Conservation (phyloP, 2,888 invertebrate genomes). For the Glaucopsyche alexis region DNA sequence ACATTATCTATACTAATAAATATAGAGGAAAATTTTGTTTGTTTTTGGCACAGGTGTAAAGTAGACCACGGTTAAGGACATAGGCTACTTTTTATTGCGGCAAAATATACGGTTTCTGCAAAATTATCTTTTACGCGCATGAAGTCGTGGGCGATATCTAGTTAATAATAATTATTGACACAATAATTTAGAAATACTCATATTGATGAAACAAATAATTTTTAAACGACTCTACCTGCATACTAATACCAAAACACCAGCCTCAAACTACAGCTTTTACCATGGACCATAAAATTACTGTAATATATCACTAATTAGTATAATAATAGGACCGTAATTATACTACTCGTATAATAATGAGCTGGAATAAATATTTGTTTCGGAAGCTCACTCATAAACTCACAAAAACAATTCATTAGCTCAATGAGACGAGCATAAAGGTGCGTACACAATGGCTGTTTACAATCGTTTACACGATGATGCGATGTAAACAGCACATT, state of each 20-base stretch:
- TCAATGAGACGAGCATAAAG: conserved; percentile 15
- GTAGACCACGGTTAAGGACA: too few species aligned
- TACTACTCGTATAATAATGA: not conserved
- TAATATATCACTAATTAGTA: not conserved
- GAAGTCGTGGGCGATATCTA: too few species aligned
- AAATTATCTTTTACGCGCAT: too few species aligned
- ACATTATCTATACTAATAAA: too few species aligned
- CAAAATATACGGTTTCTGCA: too few species aligned
- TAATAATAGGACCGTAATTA: not conserved
- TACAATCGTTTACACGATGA: not conserved
- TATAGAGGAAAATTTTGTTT: too few species aligned
- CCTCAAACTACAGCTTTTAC: not conserved
- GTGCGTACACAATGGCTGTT: conserved; percentile 2
- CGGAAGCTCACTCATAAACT: not conserved
- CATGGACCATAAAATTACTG: too few species aligned
- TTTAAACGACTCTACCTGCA: not conserved
- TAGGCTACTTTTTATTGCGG: too few species aligned
- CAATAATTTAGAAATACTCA: not conserved
- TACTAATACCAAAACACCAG: not conserved
- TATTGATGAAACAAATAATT: not conserved
- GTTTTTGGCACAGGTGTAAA: too few species aligned
- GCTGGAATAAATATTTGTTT: not conserved
- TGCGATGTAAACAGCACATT: not conserved
- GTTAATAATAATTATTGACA: too few species aligned
- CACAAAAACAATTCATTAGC: conserved; percentile 24